Evolutionary conservation across 2,888 invertebrate genomes (phyloP).

Genomic region (Trypoxylon attenuatum): DNA sequence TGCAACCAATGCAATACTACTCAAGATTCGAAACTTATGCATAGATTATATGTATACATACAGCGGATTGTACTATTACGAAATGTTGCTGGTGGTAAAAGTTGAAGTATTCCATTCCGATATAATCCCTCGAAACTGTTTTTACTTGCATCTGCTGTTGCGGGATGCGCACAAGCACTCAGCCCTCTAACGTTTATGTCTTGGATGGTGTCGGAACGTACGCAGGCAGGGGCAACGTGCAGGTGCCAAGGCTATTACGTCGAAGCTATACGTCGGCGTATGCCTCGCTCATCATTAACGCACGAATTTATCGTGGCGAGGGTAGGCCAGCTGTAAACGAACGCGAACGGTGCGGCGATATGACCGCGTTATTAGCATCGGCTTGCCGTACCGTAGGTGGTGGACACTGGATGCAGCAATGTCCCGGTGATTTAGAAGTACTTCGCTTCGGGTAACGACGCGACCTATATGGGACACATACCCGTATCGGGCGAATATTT

Average conservation of each 20-base stretch:
- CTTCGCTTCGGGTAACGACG: constrained; percentile 36
- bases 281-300: constrained; percentile 39
- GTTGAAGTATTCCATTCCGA: background rate
- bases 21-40: no score
- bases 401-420: constrained; percentile 51
- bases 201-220: constrained; percentile 8
- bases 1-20: no score
- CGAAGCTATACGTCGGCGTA: constrained; percentile 25
- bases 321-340: constrained; percentile 12
- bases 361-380: constrained; percentile 20
- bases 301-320: constrained; percentile 33
- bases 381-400: constrained; percentile 30
- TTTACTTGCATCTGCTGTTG: background rate
- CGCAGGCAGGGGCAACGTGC: constrained; percentile 5
- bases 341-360: constrained; percentile 2
- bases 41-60: no score
- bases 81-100: background rate
- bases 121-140: constrained; percentile 6
- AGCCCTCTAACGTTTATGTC: background rate
- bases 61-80: background rate
- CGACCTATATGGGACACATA: constrained; percentile 32
- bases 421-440: constrained; percentile 45
- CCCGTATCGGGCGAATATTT: constrained; percentile 20
- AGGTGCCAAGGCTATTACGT: constrained; percentile 32
- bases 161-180: background rate